Percentiles rank a stretch among this genome's conserved stretches.
phyloP scores from a whole-genome alignment of 2,113 vertebrate species.

The Hydropotes inermis region DNA sequence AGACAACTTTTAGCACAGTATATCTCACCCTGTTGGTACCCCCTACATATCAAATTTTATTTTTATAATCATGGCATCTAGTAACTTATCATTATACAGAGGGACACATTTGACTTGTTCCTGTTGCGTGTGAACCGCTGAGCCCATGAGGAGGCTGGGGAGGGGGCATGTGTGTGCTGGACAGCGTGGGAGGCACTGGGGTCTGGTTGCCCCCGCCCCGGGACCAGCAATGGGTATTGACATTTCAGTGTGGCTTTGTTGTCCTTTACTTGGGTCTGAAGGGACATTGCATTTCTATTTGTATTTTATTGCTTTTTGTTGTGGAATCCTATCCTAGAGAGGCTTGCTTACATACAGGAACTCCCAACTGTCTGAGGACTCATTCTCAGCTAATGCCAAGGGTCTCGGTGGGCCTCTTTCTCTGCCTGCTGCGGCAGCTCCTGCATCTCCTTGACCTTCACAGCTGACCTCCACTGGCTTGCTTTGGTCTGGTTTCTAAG shows the following conservation, averaged over 20 bases:
- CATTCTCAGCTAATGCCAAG: conserved; percentile 35
- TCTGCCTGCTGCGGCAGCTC: background rate
- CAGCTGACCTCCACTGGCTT: background rate
- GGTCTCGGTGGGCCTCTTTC: background rate
- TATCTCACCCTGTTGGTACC: background rate
- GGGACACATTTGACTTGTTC: background rate
- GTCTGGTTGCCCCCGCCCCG: background rate
- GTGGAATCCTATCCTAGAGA: conserved; percentile 12
- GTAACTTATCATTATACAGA: background rate
- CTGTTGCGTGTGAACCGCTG: background rate
- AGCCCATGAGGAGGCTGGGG: background rate
- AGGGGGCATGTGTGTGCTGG: background rate
- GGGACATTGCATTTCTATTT: background rate
- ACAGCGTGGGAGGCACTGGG: background rate
- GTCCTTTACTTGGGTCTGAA: background rate
- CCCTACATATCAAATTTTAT: background rate
- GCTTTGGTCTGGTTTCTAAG: background rate
- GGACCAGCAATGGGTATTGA: background rate
- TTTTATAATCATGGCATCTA: background rate
- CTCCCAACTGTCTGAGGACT: background rate
- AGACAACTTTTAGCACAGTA: background rate
- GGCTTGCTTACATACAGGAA: background rate
- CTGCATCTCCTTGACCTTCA: conserved; percentile 4
- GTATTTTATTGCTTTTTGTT: conserved; percentile 26
- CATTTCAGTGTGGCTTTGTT: conserved; percentile 54